Evolutionary conservation across 2,113 vertebrate species (phyloP).

Genomic region (Daphoenositta chrysoptera): DNA sequence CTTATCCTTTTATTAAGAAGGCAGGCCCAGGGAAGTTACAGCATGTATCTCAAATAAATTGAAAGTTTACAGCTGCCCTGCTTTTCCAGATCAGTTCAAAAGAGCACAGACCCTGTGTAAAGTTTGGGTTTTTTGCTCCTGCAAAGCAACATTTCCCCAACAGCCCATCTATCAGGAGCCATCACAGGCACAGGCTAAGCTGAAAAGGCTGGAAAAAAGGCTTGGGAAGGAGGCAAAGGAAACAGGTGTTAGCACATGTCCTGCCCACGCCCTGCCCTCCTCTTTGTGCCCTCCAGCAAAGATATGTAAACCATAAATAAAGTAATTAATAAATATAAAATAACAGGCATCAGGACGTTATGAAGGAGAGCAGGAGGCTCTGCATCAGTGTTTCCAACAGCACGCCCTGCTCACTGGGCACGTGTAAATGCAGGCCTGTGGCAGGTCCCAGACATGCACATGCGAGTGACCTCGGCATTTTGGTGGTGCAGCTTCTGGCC

Average conservation of each 20-base stretch:
- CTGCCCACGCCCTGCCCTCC: neutral
- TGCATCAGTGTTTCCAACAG: neutral
- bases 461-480: rapidly evolving
- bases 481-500: neutral
- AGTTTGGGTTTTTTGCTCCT: neutral
- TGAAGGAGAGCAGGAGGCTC: neutral
- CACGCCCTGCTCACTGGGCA: neutral
- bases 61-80: neutral
- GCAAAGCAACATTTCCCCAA: neutral
- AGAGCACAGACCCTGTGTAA: neutral
- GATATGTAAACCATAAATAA: neutral
- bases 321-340: neutral
- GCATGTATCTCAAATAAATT: neutral
- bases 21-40: neutral
- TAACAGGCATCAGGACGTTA: neutral
- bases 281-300: neutral
- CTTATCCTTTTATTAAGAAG: neutral
- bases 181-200: neutral
- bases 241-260: neutral
- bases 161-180: neutral
- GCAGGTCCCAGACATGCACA: neutral
- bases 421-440: neutral
- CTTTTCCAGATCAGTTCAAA: neutral
- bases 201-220: neutral
- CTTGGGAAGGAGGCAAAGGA: neutral